Evolutionary conservation across 2,888 invertebrate genomes (phyloP).

Genomic region (Hanleya hanleyi): DNA sequence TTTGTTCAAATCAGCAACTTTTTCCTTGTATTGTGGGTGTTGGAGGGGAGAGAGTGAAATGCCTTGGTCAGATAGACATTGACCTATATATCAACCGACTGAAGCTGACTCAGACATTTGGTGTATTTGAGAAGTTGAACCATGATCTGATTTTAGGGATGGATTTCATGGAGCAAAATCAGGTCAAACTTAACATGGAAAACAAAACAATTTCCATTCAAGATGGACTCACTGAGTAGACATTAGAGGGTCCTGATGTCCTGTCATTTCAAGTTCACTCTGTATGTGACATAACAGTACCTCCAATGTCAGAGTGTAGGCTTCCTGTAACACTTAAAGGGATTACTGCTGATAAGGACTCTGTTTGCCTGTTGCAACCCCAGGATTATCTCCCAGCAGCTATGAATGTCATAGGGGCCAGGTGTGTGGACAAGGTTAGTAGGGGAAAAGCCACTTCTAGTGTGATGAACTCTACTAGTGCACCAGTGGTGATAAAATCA

Average conservation of each 20-base stretch:
- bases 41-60: background rate
- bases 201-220: background rate
- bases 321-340: background rate
- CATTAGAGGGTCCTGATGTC: background rate
- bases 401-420: background rate
- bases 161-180: conserved; percentile 3
- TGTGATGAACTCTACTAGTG: background rate
- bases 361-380: background rate
- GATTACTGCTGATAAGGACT: background rate
- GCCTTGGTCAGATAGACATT: background rate
- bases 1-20: background rate
- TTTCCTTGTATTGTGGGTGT: background rate
- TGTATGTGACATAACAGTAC: background rate
- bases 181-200: background rate
- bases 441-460: background rate
- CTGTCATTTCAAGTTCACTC: background rate
- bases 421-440: background rate
- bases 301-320: background rate
- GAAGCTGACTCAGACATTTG: background rate
- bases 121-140: background rate
- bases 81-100: background rate
- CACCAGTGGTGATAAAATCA: background rate
- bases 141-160: background rate
- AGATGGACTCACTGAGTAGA: background rate
- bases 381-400: background rate